Conservation (phyloP, 2,888 invertebrate genomes). For the Cerastoderma edule region DNA sequence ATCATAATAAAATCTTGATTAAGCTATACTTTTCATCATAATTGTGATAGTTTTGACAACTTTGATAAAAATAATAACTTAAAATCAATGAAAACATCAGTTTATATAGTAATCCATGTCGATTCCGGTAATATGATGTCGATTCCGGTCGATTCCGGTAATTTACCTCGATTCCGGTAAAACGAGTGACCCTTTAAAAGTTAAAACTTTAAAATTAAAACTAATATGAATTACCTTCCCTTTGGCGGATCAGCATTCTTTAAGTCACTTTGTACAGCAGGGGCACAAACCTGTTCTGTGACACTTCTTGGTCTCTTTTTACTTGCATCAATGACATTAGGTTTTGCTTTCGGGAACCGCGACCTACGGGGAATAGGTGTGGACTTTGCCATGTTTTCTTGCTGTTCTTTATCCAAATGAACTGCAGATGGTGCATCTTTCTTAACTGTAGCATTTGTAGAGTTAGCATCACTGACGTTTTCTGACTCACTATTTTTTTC, state of each 20-base stretch:
- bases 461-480: background rate
- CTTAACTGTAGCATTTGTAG: background rate
- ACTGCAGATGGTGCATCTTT: background rate
- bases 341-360: slow-evolving; percentile 69
- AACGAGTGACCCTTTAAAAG: no score
- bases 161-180: no score
- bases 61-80: no score
- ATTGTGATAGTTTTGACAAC: no score
- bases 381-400: slow-evolving; percentile 7
- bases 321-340: slow-evolving; percentile 65
- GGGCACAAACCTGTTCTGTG: background rate
- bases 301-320: slow-evolving; percentile 43
- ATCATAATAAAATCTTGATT: no score
- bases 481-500: background rate
- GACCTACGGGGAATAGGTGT: slow-evolving; percentile 35
- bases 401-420: background rate
- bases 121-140: no score
- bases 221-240: slow-evolving; percentile 14
- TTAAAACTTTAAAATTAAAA: no score
- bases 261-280: background rate
- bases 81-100: no score
- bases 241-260: background rate
- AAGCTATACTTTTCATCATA: no score
- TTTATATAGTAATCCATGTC: no score
- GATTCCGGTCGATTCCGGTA: no score